These are phyloP conservation scores for Gymnodraco acuticeps DNA, from an alignment of 2,797 vertebrate species.

Conservation along the genomic window DNA sequence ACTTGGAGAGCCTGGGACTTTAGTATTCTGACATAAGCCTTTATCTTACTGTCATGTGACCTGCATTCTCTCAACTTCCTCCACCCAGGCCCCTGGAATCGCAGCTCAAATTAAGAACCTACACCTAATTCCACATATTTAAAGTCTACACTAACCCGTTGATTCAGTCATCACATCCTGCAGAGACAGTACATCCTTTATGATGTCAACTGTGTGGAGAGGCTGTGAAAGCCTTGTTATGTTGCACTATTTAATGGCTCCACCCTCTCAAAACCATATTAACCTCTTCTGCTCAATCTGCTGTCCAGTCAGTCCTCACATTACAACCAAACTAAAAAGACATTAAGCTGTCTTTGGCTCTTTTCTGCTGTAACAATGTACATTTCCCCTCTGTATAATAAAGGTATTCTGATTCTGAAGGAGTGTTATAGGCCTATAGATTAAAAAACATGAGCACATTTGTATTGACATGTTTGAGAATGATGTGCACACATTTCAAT, in stretches of 20 bases:
- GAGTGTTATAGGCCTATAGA: not conserved
- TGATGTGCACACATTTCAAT: not conserved
- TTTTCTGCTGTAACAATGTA: not conserved
- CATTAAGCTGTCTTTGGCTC: too few relatives aligned
- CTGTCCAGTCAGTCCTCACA: not conserved
- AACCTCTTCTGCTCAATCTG: not conserved
- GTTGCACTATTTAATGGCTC: slow-evolving; percentile 11
- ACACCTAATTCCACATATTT: not conserved
- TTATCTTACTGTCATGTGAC: slow-evolving; percentile 12
- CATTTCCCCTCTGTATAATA: not conserved
- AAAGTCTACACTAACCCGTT: slow-evolving; percentile 15
- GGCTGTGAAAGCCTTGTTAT: not conserved
- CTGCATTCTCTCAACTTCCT: not conserved
- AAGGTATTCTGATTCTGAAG: not conserved
- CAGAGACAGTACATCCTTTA: not conserved
- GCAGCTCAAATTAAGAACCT: not conserved
- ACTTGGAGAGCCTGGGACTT: not conserved
- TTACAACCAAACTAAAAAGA: not conserved
- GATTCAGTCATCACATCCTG: slow-evolving; percentile 7
- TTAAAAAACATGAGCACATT: not conserved
- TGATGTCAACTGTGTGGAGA: not conserved
- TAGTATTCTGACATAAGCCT: not conserved
- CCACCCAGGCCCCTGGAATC: not conserved
- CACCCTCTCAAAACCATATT: slow-evolving; percentile 17
- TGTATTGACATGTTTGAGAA: not conserved